Evolutionary conservation across 2,113 vertebrate species (phyloP).

Genomic region (Stercorarius parasiticus): DNA sequence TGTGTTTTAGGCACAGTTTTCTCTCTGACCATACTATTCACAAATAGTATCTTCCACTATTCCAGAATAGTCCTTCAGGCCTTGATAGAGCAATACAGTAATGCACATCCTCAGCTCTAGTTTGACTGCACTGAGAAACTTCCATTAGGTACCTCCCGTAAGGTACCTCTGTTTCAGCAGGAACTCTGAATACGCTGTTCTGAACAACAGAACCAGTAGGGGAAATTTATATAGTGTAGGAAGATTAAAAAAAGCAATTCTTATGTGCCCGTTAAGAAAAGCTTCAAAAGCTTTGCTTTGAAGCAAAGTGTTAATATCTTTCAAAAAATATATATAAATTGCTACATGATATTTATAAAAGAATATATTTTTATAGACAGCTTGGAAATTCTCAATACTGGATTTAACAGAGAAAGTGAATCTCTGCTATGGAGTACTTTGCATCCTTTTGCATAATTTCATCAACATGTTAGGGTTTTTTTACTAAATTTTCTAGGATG

Average conservation of each 20-base stretch:
- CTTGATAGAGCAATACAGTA: background rate
- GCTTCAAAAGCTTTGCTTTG: background rate
- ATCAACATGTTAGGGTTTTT: background rate
- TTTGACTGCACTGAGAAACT: background rate
- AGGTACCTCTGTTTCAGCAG: background rate
- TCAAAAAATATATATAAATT: conserved; percentile 7
- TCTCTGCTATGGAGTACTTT: background rate
- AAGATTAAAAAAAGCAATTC: background rate
- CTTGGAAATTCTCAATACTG: background rate
- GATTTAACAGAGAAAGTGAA: background rate
- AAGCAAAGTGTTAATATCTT: background rate
- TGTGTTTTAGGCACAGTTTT: background rate
- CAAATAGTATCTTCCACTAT: background rate
- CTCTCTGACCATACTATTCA: background rate
- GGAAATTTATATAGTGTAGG: background rate
- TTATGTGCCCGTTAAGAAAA: background rate
- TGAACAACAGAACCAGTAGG: background rate
- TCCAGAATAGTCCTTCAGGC: background rate
- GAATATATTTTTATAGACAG: background rate
- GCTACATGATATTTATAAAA: background rate
- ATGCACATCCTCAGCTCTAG: background rate
- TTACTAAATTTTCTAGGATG: background rate
- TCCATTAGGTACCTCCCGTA: accelerated
- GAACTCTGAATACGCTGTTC: background rate
- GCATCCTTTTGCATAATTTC: background rate